Evolutionary conservation across 2,113 vertebrate species (phyloP).

Genomic region (Misgurnus anguillicaudatus): DNA sequence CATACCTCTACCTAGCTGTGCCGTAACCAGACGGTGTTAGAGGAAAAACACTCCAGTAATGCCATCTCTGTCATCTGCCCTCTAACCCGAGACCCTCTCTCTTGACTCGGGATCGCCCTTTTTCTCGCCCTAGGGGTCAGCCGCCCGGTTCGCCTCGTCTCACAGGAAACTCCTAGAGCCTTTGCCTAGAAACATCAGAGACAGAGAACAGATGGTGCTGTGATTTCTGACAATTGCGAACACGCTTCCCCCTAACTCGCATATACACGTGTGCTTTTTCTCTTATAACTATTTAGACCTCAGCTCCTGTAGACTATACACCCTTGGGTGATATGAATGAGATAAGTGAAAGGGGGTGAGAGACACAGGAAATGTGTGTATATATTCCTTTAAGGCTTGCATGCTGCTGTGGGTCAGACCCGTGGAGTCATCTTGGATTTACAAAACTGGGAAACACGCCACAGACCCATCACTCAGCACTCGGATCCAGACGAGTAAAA

Average conservation of each 20-base stretch:
- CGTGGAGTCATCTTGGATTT: conserved; percentile 45
- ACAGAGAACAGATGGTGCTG: conserved; percentile 50
- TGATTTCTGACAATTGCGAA: conserved; percentile 48
- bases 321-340: conserved; percentile 33
- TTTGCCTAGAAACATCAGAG: conserved; percentile 42
- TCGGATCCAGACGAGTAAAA: conserved; percentile 43
- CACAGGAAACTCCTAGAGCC: conserved; percentile 38
- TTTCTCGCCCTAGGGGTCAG: conserved; percentile 24
- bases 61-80: conserved; percentile 15
- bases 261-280: conserved; percentile 3
- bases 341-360: conserved; percentile 33
- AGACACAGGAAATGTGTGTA: conserved; percentile 33
- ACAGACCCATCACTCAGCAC: conserved; percentile 48
- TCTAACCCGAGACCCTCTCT: conserved; percentile 3
- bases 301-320: conserved; percentile 28
- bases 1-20: not conserved
- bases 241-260: conserved; percentile 32
- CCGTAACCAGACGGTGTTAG: conserved; percentile 3
- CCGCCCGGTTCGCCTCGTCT: conserved; percentile 11
- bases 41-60: not conserved
- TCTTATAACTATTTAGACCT: conserved; percentile 21
- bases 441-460: conserved; percentile 48
- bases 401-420: conserved; percentile 52
- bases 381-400: conserved; percentile 45
- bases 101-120: not conserved